phyloP scores from a whole-genome alignment of 2,113 vertebrate genomes.

The Forbesichthys agassizii region DNA sequence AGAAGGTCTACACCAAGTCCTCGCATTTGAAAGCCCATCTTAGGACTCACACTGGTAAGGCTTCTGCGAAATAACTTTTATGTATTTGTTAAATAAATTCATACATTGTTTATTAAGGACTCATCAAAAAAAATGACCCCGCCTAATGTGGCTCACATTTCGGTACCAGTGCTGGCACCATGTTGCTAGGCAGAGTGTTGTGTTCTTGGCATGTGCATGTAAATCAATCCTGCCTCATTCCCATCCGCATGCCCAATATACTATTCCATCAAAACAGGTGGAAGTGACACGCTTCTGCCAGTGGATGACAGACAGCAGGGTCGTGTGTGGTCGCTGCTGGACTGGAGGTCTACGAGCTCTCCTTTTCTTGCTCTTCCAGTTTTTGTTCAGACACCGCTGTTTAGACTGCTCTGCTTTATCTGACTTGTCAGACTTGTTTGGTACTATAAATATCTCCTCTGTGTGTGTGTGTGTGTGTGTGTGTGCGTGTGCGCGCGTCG shows the following conservation, averaged over 20 bases:
- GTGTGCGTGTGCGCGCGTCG: background rate
- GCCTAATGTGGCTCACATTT: conserved; percentile 49
- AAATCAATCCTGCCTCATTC: conserved; percentile 72
- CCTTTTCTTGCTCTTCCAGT: conserved; percentile 19
- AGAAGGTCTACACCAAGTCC: conserved; percentile 77
- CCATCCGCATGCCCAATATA: conserved; percentile 73
- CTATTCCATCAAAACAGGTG: conserved; percentile 77
- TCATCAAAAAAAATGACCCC: conserved; percentile 32
- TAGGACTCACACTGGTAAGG: conserved; percentile 74
- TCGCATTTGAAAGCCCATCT: conserved; percentile 75
- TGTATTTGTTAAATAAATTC: background rate
- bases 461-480: background rate
- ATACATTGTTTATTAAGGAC: conserved; percentile 18
- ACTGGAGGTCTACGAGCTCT: conserved; percentile 33
- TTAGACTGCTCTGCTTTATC: conserved; percentile 20
- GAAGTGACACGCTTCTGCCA: conserved; percentile 76
- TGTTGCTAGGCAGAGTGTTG: conserved; percentile 74
- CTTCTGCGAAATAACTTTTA: conserved; percentile 22
- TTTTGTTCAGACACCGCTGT: conserved; percentile 18
- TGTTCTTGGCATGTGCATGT: conserved; percentile 72
- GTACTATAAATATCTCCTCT: background rate
- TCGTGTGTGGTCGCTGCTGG: conserved; percentile 32
- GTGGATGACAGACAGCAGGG: conserved; percentile 54
- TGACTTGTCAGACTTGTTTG: background rate
- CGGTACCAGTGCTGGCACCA: conserved; percentile 58